Base-by-base conservation (phyloP, 2,888 invertebrate genomes). In the Stenurella melanura region DNA sequence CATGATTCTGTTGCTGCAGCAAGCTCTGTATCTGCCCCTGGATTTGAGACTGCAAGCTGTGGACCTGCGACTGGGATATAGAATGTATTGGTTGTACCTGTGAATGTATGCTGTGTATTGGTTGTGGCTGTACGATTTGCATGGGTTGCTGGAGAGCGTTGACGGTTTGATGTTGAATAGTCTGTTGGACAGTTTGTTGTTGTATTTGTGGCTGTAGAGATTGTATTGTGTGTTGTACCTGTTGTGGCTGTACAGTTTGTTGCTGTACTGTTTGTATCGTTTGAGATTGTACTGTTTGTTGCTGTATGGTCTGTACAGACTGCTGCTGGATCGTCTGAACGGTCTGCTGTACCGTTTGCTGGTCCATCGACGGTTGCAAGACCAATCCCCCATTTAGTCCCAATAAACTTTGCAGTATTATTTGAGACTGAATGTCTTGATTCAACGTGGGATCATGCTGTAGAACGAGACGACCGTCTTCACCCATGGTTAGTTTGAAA, bases 391-490 rank as follows among this genome's bases (percentile, higher is more conserved):
- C 87, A 69, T 89, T 89, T 38, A 90, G 83, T 5, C 90, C 89
- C 69, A 90, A 87, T 26, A 90, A 83, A 76, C 89, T 89, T 80
- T 90, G 90, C 11, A 90, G 79, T n/a, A 90, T 85, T 58, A 90
- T 81, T 80, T 90, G 90, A 15, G 89, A 89, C 79, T 90, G 89
- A 17, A 90, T 87, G 83, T 92, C 92, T 80, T 92, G 92, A 64
- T 91, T 92, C 58, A 91, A 86, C 72, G 91, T 91, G 3, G 93
- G 92, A 80, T 93, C 93, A 82, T 94, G 94, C 61, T 94, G 93
- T 69, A 94, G 87, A 58, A 94, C 91, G 61, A 94, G 89, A 26
- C 93, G 90, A 10, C 94, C 94, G 82, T 94, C 94, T 86, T 94
- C 94, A 0, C 93, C 92, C 66, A 94, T 90, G 0, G 94, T 92